Evolutionary conservation across 2,797 vertebrate species (phyloP), one percentile per base, ranked within the genome.

Genomic region (Smutsia gigantea): DNA sequence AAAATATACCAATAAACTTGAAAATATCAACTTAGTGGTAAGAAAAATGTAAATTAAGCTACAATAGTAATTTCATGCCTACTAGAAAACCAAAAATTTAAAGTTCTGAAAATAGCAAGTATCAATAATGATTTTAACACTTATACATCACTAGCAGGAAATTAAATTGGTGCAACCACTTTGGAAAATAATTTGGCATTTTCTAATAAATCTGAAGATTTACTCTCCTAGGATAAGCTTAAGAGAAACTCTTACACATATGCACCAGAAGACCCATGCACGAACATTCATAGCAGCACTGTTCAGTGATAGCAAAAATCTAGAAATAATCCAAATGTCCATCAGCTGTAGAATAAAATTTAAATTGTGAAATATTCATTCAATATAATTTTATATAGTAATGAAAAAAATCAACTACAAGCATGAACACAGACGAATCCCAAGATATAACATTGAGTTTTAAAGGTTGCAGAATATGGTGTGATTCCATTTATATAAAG

Each of bases 151-250:
- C 14, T 49, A 34, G 21, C 57, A 21, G 34, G 87, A 82, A 29
- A 74, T 84, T 37, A 74, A 78, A 74, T 61, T 42, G 31, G 18
- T 51, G 0, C 29, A 49, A 49, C 10, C 51, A 57, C 39, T 66
- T 61, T 89, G 46, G 37, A 78, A 93, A 95, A 84, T 82, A 78
- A 90, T 72, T 92, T 74, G 37, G 29, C 51, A 84, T 90, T 96
- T 83, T 59, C 46, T 71, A 88, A 51, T 81, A 82, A 92, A 57
- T 55, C 7, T 77, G 31, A 78, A 96, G 55, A 78, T n/a, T 79
- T n/a, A 51, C 2, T 55, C 31, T 49, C 75, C 27, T 37, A 61
- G 51, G 82, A 90, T 82, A 37, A 77, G 86, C n/a, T 14, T 49
- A 61, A 71, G 25, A 89, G 46, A 64, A 75, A 74, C 5, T 69